Evolutionary conservation across 2,888 invertebrate species (phyloP).

Genomic region (Macaria liturata): DNA sequence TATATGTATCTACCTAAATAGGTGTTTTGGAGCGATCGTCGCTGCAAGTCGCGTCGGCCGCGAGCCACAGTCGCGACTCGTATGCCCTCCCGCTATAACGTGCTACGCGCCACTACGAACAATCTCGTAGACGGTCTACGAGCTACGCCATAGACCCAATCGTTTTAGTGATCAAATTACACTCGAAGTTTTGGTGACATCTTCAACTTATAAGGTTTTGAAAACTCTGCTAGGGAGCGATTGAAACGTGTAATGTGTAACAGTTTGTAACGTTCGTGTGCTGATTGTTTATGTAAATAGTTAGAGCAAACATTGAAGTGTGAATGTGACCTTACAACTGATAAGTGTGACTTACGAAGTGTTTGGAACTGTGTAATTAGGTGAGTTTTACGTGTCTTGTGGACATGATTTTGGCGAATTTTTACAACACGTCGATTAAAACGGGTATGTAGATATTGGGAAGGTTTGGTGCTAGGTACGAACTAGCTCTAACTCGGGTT

Average conservation of each 20-base stretch:
- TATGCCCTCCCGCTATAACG: constrained; percentile 49
- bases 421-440: constrained; percentile 1
- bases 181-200: constrained; percentile 23
- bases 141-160: constrained; percentile 48
- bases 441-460: constrained; percentile 12
- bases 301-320: constrained; percentile 35
- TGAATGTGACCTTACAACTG: constrained; percentile 38
- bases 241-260: constrained; percentile 31
- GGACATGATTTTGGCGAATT: constrained; percentile 3
- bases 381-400: constrained; percentile 35
- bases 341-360: constrained; percentile 28
- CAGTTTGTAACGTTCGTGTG: constrained; percentile 30
- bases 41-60: constrained; percentile 40
- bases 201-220: constrained; percentile 3
- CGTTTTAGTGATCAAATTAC: constrained; percentile 14
- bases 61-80: constrained; percentile 55
- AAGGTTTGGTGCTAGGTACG: constrained; percentile 17
- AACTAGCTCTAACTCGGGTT: constrained; percentile 5
- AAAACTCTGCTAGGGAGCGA: constrained; percentile 14
- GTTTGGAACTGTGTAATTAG: constrained; percentile 26
- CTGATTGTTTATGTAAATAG: constrained; percentile 45
- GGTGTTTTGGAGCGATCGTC: constrained; percentile 38
- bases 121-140: constrained; percentile 42
- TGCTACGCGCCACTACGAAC: constrained; percentile 38
- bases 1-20: constrained; percentile 23